phyloP scores from a whole-genome alignment of 2,797 vertebrate species.

The Pterois miles region DNA sequence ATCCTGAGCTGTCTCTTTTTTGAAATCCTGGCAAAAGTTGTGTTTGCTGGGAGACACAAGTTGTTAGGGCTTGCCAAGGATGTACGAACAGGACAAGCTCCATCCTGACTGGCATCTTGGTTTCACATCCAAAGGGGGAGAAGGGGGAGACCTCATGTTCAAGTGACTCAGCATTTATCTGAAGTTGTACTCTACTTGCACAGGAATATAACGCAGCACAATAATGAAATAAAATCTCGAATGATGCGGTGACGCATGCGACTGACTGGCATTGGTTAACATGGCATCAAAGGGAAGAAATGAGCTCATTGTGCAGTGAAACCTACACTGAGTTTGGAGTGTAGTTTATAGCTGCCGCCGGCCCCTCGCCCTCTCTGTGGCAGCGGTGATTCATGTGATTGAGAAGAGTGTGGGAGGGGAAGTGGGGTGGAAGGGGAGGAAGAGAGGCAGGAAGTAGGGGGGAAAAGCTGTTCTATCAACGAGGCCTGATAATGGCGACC shows the following conservation, averaged over 20 bases:
- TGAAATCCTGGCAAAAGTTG: constrained; percentile 2
- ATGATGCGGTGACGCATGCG: neutral
- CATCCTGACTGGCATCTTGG: constrained; percentile 54
- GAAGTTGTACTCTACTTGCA: neutral
- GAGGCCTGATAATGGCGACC: constrained; percentile 81
- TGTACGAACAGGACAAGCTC: constrained; percentile 30
- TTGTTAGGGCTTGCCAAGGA: constrained; percentile 32
- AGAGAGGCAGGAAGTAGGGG: constrained; percentile 77
- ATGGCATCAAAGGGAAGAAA: constrained; percentile 12
- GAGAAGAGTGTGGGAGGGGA: constrained; percentile 81
- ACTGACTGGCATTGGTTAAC: constrained; percentile 10
- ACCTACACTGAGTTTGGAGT: constrained; percentile 7
- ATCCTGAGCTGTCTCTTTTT: neutral
- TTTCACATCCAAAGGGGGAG: constrained; percentile 30
- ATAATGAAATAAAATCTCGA: constrained; percentile 7
- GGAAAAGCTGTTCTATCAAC: constrained; percentile 79
- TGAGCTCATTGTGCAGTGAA: constrained; percentile 44
- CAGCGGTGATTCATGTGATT: constrained; percentile 78
- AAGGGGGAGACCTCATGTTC: constrained; percentile 55
- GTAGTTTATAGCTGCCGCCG: constrained; percentile 49
- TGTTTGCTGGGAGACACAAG: neutral
- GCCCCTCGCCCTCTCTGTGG: constrained; percentile 63
- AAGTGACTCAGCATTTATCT: constrained; percentile 64
- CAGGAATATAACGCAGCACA: neutral
- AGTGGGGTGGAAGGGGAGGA: constrained; percentile 79